These are phyloP conservation scores for Platyrinchus mystaceus DNA, from an alignment of 2,797 vertebrate genomes.

Conservation along the genomic window DNA sequence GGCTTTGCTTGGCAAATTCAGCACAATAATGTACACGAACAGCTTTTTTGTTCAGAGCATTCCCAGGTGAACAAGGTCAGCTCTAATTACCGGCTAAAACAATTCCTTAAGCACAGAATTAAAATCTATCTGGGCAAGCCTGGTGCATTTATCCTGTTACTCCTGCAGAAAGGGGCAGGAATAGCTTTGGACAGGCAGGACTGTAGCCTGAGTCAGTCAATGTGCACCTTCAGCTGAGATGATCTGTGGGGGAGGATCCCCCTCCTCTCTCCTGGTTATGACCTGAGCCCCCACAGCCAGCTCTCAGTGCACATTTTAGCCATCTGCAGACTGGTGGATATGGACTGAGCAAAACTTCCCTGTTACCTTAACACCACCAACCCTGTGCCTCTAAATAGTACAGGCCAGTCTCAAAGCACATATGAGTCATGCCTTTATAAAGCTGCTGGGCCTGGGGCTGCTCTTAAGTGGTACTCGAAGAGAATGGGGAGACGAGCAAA, in stretches of 20 bases:
- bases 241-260: background rate
- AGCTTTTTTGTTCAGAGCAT: background rate
- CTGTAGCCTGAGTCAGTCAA: fast-evolving
- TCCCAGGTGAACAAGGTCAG: background rate
- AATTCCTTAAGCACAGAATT: background rate
- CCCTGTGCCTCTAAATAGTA: background rate
- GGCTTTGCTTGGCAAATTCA: background rate
- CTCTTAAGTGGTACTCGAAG: background rate
- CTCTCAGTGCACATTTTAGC: background rate
- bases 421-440: background rate
- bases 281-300: fast-evolving
- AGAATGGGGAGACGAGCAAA: background rate
- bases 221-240: background rate
- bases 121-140: background rate
- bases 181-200: background rate
- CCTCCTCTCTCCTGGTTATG: background rate
- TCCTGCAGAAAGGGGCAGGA: background rate
- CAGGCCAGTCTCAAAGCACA: background rate
- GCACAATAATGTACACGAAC: background rate
- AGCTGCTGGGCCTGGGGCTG: background rate
- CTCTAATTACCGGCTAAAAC: background rate
- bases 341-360: background rate
- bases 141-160: background rate
- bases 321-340: background rate
- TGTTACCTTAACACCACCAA: background rate